A percentile compares a stretch with the other conserved stretches of the same genome.
phyloP scores from a whole-genome alignment of 2,797 vertebrate genomes.

The Bradypodion pumilum region DNA sequence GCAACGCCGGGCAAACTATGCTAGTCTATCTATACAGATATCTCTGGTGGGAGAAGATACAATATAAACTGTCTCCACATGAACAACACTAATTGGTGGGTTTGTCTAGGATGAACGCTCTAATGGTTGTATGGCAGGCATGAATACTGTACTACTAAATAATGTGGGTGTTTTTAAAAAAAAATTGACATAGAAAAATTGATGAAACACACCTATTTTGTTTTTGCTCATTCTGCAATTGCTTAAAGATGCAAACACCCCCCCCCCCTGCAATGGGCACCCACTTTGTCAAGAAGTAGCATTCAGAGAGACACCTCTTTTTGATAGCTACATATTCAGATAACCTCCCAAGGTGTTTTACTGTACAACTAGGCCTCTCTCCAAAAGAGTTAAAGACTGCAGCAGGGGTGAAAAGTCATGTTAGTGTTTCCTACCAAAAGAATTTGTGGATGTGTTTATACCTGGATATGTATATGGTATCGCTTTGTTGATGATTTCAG shows the following conservation, averaged over 20 bases:
- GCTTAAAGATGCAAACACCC: background rate
- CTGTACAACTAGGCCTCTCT: no score
- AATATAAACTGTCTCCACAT: no score
- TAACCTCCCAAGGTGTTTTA: no score
- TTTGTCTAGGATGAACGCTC: background rate
- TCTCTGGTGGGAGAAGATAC: no score
- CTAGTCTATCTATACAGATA: no score
- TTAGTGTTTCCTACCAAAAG: background rate
- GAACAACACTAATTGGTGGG: no score
- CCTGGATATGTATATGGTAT: slow-evolving; percentile 82
- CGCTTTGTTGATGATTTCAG: slow-evolving; percentile 69
- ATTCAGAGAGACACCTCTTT: background rate
- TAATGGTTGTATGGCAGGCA: background rate
- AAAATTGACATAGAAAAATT: background rate
- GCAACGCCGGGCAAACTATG: no score
- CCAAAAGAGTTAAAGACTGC: no score
- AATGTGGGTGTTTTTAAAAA: no score
- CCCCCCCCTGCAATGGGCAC: background rate
- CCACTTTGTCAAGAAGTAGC: no score
- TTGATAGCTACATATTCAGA: no score
- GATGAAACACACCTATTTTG: background rate
- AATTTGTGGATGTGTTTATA: slow-evolving; percentile 57
- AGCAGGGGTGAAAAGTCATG: background rate
- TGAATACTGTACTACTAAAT: background rate
- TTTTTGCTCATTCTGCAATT: background rate